Evolutionary conservation across 1,140 invertebrate species (phyloP), one percentile per base, ranked within the genome.

Genomic region (Cherax quadricarinatus): DNA sequence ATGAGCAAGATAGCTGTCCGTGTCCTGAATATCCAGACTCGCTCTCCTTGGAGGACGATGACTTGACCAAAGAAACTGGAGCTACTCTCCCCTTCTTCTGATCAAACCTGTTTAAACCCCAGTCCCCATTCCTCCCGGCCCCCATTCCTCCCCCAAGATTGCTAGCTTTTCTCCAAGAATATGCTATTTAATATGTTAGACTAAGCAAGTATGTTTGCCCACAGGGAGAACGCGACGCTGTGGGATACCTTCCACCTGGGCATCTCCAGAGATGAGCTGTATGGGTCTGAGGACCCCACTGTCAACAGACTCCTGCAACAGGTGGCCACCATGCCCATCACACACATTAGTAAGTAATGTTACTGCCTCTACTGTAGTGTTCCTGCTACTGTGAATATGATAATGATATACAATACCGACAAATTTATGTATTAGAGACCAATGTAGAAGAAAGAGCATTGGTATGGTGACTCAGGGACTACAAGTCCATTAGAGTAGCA

Each of bases 171-270:
- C 30, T 2, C 30, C 30, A 41, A 1, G 2, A 41, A 41, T 41
- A 41, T 41, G 30, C 30, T 41, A 41, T 41, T 41, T 41, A 41
- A 41, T 41, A 41, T 41, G 30, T 41, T 3, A 57, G 6, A 57
- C 53, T 57, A 7, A 57, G 7, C 53, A 57, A 57, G 12, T 14
- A 1, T 83, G 62, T 79, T 48, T 18, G n/a, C 48, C 57, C 30
- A 10, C 89, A 91, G 89, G 41, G 83, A 91, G 24, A 91, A 91
- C 83, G 89, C 89, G 81, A 86, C 89, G 4, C 66, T 91, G 7
- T 91, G 89, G 89, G 89, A 91, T 83, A 91, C 80, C 83, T 91
- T 91, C 89, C 89, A 91, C 84, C 83, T 91, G 48, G 66, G 89
- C 75, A 91, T 91, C 60, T 86, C 89, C 82, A 49, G 89, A 24